These are phyloP conservation scores for Poecile montanus DNA, from an alignment of 2,797 vertebrate species.

Conservation along the genomic window DNA sequence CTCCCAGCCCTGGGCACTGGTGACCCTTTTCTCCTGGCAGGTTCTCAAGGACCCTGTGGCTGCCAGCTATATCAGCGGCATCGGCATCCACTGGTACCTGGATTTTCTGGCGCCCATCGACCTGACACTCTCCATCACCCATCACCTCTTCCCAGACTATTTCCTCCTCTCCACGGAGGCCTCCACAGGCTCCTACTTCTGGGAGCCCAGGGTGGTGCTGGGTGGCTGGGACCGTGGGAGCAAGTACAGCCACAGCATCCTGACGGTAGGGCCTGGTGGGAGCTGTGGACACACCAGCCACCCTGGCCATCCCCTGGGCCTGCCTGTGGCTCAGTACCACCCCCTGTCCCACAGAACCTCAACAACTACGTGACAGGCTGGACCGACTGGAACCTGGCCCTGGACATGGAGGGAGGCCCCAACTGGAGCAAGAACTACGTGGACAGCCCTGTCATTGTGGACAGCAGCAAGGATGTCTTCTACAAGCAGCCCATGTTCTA, in stretches of 20 bases:
- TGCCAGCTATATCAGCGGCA: constrained; percentile 85
- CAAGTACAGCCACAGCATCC: constrained; percentile 88
- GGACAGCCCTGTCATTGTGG: constrained; percentile 92
- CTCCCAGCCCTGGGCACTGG: background rate
- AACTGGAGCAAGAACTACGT: constrained; percentile 95
- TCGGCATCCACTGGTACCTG: constrained; percentile 94
- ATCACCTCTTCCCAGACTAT: constrained; percentile 88
- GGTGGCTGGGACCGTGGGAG: constrained; percentile 90
- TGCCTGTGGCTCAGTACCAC: accelerated
- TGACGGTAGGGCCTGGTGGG: constrained; percentile 76
- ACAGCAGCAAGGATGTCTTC: constrained; percentile 82
- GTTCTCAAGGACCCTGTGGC: constrained; percentile 86
- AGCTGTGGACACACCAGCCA: accelerated
- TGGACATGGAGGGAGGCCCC: constrained; percentile 88
- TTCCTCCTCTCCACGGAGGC: constrained; percentile 93
- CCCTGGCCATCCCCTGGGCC: accelerated
- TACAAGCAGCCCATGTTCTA: constrained; percentile 97
- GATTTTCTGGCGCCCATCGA: constrained; percentile 83
- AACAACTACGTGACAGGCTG: constrained; percentile 91
- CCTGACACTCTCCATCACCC: constrained; percentile 84
- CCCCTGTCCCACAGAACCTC: constrained; percentile 79
- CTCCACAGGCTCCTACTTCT: constrained; percentile 82
- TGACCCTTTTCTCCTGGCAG: constrained; percentile 64
- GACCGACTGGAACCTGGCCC: constrained; percentile 95
- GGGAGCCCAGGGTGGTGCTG: constrained; percentile 86